A percentile compares a stretch with the other conserved stretches of the same genome.
phyloP scores from a whole-genome alignment of 1,140 invertebrate species.

The Hermatobates lingyangjiaoensis region DNA sequence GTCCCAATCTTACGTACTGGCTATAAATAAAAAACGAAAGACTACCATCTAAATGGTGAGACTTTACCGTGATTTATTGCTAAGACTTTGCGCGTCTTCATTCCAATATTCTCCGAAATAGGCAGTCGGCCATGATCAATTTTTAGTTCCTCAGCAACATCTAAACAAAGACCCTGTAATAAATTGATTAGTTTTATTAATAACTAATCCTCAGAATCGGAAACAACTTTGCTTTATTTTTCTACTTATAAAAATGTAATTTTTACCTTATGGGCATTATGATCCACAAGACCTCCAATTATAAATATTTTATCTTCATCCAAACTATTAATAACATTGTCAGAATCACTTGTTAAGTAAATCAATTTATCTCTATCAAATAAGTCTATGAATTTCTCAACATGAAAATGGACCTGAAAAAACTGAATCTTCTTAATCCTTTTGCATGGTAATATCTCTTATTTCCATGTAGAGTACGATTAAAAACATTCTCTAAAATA shows the following conservation, averaged over 20 bases:
- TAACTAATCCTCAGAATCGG: not conserved
- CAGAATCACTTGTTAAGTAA: constrained; percentile 88
- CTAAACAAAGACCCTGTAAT: constrained; percentile 60
- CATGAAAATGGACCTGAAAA: constrained; percentile 13
- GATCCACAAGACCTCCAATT: constrained; percentile 93
- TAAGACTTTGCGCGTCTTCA: constrained; percentile 85
- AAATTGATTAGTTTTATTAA: constrained; percentile 12
- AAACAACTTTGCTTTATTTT: not conserved
- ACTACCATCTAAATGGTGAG: not conserved
- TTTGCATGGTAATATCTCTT: no score
- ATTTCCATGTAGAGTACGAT: no score
- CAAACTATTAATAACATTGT: constrained; percentile 61
- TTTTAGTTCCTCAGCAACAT: constrained; percentile 54
- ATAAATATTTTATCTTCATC: constrained; percentile 69
- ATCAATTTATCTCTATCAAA: constrained; percentile 53
- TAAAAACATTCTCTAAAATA: no score
- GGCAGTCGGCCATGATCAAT: constrained; percentile 73
- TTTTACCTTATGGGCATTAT: constrained; percentile 78
- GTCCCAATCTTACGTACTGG: not conserved
- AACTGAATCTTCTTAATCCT: no score
- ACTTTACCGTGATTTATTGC: constrained; percentile 83
- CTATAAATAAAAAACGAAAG: not conserved
- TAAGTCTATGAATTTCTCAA: constrained; percentile 13
- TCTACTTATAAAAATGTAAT: constrained; percentile 2
- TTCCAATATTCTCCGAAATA: constrained; percentile 71